Conservation (phyloP, 2,113 vertebrate species). For the Mystacornis crossleyi region DNA sequence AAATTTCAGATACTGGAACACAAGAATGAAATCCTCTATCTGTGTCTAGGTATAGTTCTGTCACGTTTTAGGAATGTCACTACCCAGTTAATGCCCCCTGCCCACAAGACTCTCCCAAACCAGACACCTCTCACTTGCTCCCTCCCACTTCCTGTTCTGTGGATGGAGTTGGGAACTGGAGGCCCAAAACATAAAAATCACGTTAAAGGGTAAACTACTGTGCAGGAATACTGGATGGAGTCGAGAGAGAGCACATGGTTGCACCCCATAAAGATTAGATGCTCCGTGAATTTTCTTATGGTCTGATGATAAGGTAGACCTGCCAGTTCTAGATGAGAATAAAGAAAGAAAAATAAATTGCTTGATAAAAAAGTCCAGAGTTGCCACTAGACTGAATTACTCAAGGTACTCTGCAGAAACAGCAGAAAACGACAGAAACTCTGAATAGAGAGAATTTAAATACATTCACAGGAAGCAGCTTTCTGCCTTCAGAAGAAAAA, state of each 20-base stretch:
- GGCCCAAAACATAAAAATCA: fast-evolving
- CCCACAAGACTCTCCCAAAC: not conserved
- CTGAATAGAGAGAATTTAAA: not conserved
- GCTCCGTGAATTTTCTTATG: not conserved
- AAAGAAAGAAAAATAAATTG: not conserved
- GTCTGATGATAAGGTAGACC: not conserved
- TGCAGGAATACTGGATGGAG: not conserved
- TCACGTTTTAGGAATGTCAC: not conserved
- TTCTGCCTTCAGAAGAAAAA: not conserved
- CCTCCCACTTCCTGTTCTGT: not conserved
- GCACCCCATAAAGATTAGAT: not conserved
- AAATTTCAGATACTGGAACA: not conserved
- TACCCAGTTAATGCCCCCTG: not conserved
- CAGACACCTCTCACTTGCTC: not conserved
- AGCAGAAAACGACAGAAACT: not conserved
- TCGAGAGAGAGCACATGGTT: not conserved
- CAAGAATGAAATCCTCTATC: not conserved
- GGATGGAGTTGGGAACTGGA: not conserved
- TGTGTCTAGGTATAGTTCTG: not conserved
- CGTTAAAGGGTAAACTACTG: not conserved
- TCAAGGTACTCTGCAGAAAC: not conserved
- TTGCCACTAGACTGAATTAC: not conserved
- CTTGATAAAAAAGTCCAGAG: not conserved
- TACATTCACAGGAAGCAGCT: not conserved
- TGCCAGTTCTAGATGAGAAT: not conserved